Evolutionary conservation across 2,888 invertebrate genomes (phyloP).

Genomic region (Leistus spinibarbis): DNA sequence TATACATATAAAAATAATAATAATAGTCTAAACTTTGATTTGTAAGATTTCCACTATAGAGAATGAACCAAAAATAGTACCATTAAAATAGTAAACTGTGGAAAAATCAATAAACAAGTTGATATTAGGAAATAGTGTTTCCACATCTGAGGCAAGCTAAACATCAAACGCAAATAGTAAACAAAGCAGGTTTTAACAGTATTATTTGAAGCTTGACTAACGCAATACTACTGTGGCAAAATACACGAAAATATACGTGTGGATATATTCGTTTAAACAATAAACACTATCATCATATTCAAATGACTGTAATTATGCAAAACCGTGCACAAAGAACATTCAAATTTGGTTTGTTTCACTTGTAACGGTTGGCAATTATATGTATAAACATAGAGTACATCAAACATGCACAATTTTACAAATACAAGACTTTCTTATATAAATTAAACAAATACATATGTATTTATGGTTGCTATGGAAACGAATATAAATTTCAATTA

Average conservation of each 20-base stretch:
- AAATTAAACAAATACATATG: too few species aligned
- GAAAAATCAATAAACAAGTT: neutral
- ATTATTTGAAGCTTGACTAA: neutral
- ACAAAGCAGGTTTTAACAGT: neutral
- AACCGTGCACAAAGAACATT: too few species aligned
- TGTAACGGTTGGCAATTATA: too few species aligned
- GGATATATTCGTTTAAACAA: neutral
- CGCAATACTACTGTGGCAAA: neutral
- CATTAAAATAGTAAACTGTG: neutral
- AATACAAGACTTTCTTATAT: too few species aligned
- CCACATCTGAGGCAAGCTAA: neutral
- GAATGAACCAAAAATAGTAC: neutral
- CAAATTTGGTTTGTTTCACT: too few species aligned
- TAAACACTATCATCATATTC: neutral
- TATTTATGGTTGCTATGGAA: too few species aligned
- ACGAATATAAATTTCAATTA: too few species aligned
- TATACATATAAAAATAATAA: too few species aligned
- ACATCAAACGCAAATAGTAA: neutral
- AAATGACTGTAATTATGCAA: neutral
- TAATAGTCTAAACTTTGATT: too few species aligned
- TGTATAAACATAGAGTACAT: too few species aligned
- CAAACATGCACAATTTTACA: too few species aligned
- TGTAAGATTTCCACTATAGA: neutral
- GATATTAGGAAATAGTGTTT: neutral
- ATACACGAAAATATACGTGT: neutral